Evolutionary conservation across 2,888 invertebrate genomes (phyloP), one percentile per base, ranked within the genome.

Genomic region (Asteroscopus sphinx): DNA sequence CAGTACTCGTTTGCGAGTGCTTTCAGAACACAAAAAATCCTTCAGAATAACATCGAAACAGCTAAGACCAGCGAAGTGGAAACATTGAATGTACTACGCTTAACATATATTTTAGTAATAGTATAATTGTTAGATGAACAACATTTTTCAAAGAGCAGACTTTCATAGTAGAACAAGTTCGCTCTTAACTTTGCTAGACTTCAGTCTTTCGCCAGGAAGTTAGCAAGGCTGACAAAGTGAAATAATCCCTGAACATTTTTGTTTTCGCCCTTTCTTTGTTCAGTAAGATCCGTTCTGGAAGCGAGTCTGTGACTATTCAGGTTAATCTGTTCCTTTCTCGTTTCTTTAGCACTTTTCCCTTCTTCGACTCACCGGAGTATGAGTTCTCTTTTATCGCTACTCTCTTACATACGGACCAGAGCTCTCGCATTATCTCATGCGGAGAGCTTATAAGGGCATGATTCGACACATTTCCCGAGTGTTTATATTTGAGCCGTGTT

Each of bases 281-380:
- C 54, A 44, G 8, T 26, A 47, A 40, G 37, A 33, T 45, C 35
- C 42, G 39, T 42, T n/a, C 39, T 32, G 37, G 7, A 37, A 25
- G 25, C 6, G 7, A 35, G 32, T 36, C 32, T n/a, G 37, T 26
- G 13, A 39, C 52, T 15, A 62, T 62, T 44, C 25, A 33, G 6
- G 52, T 35, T 42, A n/a, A 28, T 16, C 16, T 30, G 45, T 39
- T 60, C 30, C 25, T 46, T 63, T 28, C 45, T 59, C 13, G 11
- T 12, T 15, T 59, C 28, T 45, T 30, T 30, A 26, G 12, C 17
- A 16, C 36, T 12, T 32, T n/a, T 28, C 13, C 35, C 46, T 48
- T 56, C 32, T 52, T 53, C 54, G 39, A 54, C 8, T 44, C 47
- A 68, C 15, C 39, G 47, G 21, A 54, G 68, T 47, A 47, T 62